Base-by-base conservation (phyloP, 1,140 invertebrate species). In the Drosophila ironensis region DNA sequence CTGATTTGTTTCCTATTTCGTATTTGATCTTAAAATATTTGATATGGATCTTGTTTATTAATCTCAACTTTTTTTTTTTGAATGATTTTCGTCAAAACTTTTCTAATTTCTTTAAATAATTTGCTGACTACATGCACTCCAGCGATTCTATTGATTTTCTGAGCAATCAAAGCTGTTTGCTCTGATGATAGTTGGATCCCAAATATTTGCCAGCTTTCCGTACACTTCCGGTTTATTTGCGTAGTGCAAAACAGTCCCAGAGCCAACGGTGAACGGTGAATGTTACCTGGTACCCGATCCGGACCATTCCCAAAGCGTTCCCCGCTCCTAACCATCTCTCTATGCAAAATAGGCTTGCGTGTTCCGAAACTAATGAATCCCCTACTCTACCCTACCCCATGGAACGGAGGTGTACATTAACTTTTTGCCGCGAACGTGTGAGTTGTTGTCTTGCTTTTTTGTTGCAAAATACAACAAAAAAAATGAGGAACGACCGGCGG, bases 351-450 rank as follows among this genome's bases (percentile, higher is more conserved):
- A 72, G 48, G 42, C 9, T 71, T 71, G 68, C 68, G 66, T 71
- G 68, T 63, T 61, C 44, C 40, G 46, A 41, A 64, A 63, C 60
- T 64, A 63, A 64, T 50, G 67, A 60, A 59, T 71, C 64, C 52
- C 52, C 56, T 9, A 3, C 27, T 3, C 30, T 5, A n/a, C 8
- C 30, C 3, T 0, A 30, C 56, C 52, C 70, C 72, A 50, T 63
- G 57, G 54, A 37, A 46, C 53, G 48, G 52, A 69, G 46, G 30
- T 41, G 72, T 45, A 80, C 74, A 80, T 86, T 76, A 87, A 86
- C 71, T 69, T 80, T 84, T 72, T 72, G 53, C 61, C 56, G 33
- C 35, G 37, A 40, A 27, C 48, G 30, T 61, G 45, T 46, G 16
- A 33, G 8, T 22, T 11, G 4, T 27, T 27, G 8, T 30, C 11